A percentile compares a stretch with the other conserved stretches of the same genome.
phyloP scores from a whole-genome alignment of 1,140 invertebrate genomes.

The Macrotrachela quadricornifera region DNA sequence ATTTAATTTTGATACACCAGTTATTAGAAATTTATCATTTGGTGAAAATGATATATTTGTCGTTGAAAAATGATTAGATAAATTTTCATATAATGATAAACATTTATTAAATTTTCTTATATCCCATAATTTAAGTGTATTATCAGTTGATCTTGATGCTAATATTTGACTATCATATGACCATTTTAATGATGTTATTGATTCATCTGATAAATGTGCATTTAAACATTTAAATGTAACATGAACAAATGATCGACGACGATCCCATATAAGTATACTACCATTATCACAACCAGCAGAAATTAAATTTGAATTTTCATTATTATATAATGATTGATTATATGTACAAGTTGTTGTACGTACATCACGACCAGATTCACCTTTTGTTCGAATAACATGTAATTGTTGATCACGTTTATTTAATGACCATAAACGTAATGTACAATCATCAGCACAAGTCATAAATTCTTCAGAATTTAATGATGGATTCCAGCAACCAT shows the following conservation, averaged over 20 bases:
- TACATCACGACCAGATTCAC: slow-evolving; percentile 63
- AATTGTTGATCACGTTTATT: slow-evolving; percentile 43
- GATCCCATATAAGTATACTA: slow-evolving; percentile 92
- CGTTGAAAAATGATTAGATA: slow-evolving; percentile 58
- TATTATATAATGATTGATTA: slow-evolving; percentile 31
- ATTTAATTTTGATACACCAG: slow-evolving; percentile 35
- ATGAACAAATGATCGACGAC: slow-evolving; percentile 43
- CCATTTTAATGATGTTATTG: slow-evolving; percentile 62
- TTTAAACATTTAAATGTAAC: slow-evolving; percentile 39
- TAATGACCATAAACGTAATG: slow-evolving; percentile 11
- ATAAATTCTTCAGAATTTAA: slow-evolving; percentile 64
- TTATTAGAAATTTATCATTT: slow-evolving; percentile 65
- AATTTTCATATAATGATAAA: slow-evolving; percentile 41
- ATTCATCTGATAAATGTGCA: slow-evolving; percentile 46
- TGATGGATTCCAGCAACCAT: slow-evolving; percentile 78
- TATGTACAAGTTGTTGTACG: slow-evolving; percentile 47
- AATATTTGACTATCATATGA: slow-evolving; percentile 63
- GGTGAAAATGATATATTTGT: slow-evolving; percentile 86
- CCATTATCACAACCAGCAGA: slow-evolving; percentile 80
- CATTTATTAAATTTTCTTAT: slow-evolving; percentile 57
- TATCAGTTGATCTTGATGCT: slow-evolving; percentile 60
- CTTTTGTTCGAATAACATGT: slow-evolving; percentile 67
- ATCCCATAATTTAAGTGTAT: slow-evolving; percentile 86
- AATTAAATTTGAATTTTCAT: slow-evolving; percentile 56
- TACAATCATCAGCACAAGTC: slow-evolving; percentile 69